Evolutionary conservation across 2,888 invertebrate species (phyloP), one percentile per base, ranked within the genome.

Genomic region (Pseudanteris insignis): DNA sequence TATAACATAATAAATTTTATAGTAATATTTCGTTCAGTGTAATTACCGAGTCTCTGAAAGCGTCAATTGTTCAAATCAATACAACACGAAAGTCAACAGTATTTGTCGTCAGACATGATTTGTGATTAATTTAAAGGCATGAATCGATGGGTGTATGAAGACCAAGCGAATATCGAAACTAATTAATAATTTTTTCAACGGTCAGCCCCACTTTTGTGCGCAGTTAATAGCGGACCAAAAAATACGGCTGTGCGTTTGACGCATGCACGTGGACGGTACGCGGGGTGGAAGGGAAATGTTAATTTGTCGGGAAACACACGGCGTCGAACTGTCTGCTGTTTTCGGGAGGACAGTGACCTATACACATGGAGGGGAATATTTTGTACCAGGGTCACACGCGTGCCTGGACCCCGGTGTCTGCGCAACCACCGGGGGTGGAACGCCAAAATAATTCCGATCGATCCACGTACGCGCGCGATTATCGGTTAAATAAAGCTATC

Each of bases 261-360:
- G 48, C 43, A 48, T 33, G 48, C 44, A 43, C 47, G 38, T 33
- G 34, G 33, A 44, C 18, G 29, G 43, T 24, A n/a, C 14, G 1
- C 11, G 26, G n/a, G n/a, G n/a, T n/a, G 37, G 53, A 37, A 9
- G 57, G 55, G 36, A 30, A 40, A 60, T 72, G 72, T 70, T 71
- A 72, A 71, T 70, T 69, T 50, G 44, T 38, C 44, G 65, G 57
- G 55, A 48, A 55, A 58, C 63, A 40, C 59, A 25, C 54, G 65
- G 68, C 68, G 68, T 64, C 68, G 66, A 66, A 67, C 67, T 66
- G 69, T 69, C 69, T 69, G 58, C 63, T 65, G 61, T 54, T 66
- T 64, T 64, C 67, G 63, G 64, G 63, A 67, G 69, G 69, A 64
- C 67, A 64, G 50, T 67, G 65, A 67, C 70, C 71, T 69, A 68